Conservation (phyloP, 2,888 invertebrate genomes). For the Acleris emargana region DNA sequence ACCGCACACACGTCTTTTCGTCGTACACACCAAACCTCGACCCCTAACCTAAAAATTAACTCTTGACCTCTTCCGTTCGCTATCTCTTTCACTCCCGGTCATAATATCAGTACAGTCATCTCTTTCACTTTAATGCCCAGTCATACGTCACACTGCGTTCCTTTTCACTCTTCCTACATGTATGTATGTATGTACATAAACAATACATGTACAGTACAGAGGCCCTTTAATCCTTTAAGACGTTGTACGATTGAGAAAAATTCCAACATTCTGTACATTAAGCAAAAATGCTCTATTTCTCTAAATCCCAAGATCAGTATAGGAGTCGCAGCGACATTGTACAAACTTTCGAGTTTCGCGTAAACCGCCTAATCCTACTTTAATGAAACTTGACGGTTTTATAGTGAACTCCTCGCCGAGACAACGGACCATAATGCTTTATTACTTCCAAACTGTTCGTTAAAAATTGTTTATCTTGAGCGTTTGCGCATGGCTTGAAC, state of each 20-base stretch:
- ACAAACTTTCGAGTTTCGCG: slow-evolving; percentile 33
- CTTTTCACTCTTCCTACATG: too few species aligned
- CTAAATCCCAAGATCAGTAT: slow-evolving; percentile 21
- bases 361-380: slow-evolving; percentile 36
- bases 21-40: too few species aligned
- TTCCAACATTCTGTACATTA: slow-evolving; percentile 16
- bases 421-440: slow-evolving; percentile 34
- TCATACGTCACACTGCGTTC: too few species aligned
- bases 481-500: slow-evolving; percentile 24
- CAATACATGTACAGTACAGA: too few species aligned
- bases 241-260: not conserved
- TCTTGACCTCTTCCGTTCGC: too few species aligned
- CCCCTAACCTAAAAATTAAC: too few species aligned
- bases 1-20: too few species aligned
- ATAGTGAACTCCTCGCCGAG: slow-evolving; percentile 27
- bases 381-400: slow-evolving; percentile 38
- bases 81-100: too few species aligned
- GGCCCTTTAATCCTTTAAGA: not conserved
- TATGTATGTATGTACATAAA: too few species aligned
- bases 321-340: slow-evolving; percentile 29
- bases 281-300: slow-evolving; percentile 31
- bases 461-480: slow-evolving; percentile 35
- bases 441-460: slow-evolving; percentile 33
- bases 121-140: too few species aligned
- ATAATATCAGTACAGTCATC: too few species aligned